A percentile compares a stretch with the other conserved stretches of the same genome.
These are phyloP conservation scores for Drosophila nigricruria DNA, from an alignment of 2,888 invertebrate species.

Conservation along the genomic window DNA sequence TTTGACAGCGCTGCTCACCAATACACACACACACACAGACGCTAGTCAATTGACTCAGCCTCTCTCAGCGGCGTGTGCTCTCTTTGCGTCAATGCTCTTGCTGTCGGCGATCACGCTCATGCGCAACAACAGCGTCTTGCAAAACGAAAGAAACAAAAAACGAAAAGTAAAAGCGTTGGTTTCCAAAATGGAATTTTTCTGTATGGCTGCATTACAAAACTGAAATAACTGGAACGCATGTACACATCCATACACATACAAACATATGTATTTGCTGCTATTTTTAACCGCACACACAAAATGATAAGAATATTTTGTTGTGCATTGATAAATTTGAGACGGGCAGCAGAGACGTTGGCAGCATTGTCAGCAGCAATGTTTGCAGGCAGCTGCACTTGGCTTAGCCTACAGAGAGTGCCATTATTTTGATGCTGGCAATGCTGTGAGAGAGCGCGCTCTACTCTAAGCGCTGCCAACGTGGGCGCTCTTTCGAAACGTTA, in stretches of 20 bases:
- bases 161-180: conserved; percentile 27
- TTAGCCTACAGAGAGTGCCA: conserved; percentile 21
- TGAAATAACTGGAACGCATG: conserved; percentile 22
- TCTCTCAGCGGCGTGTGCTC: conserved; percentile 15
- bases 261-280: conserved; percentile 54
- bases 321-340: conserved; percentile 56
- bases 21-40: conserved; percentile 5
- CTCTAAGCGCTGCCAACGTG: conserved; percentile 48
- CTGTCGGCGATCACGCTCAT: conserved; percentile 52
- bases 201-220: conserved; percentile 14
- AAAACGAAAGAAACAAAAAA: conserved; percentile 30
- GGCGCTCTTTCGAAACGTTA: conserved; percentile 19
- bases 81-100: conserved; percentile 12
- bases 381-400: conserved; percentile 31
- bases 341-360: conserved; percentile 16
- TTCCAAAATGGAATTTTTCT: conserved; percentile 30
- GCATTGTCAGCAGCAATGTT: conserved; percentile 54
- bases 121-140: conserved; percentile 62
- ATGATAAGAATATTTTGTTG: conserved; percentile 63
- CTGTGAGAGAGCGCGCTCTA: conserved; percentile 35
- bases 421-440: conserved; percentile 45
- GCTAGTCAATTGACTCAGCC: conserved; percentile 10
- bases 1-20: conserved; percentile 13
- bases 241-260: conserved; percentile 19
- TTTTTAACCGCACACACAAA: conserved; percentile 58